These are phyloP conservation scores for Enteromius fasciolatus DNA, from an alignment of 2,797 vertebrate genomes.

Conservation along the genomic window DNA sequence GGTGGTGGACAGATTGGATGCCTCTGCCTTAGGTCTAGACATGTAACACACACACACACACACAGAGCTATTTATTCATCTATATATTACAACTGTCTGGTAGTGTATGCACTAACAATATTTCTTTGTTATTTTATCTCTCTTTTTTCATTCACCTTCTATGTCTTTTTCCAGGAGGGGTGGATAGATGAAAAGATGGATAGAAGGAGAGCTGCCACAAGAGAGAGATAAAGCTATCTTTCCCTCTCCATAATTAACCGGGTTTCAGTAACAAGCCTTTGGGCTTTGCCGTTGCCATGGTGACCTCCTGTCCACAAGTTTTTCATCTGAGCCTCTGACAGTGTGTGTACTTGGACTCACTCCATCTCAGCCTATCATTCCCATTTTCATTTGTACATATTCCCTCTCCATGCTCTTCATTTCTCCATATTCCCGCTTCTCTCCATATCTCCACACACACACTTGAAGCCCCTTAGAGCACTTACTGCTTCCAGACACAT, in stretches of 20 bases:
- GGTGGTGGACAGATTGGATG: constrained; percentile 47
- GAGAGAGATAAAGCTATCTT: constrained; percentile 58
- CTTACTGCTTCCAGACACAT: constrained; percentile 47
- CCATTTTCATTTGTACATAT: constrained; percentile 47
- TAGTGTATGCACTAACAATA: constrained; percentile 13
- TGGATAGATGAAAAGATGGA: not conserved
- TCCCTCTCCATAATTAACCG: constrained; percentile 62
- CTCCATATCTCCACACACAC: constrained; percentile 14
- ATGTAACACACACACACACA: not conserved
- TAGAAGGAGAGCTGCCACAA: constrained; percentile 38
- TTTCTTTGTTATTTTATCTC: constrained; percentile 16
- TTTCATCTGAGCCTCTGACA: constrained; percentile 53
- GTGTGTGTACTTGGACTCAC: constrained; percentile 52
- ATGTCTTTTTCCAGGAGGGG: not conserved
- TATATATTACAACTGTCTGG: constrained; percentile 5
- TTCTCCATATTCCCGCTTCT: constrained; percentile 23
- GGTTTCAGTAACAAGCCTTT: constrained; percentile 63
- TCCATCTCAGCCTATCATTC: constrained; percentile 48
- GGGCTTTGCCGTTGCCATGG: constrained; percentile 62
- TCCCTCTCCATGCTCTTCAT: constrained; percentile 33
- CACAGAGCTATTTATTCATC: constrained; percentile 20
- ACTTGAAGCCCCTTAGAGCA: constrained; percentile 35
- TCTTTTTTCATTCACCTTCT: constrained; percentile 15
- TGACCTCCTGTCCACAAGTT: constrained; percentile 58
- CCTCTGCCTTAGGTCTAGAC: constrained; percentile 38